phyloP scores from a whole-genome alignment of 1,140 invertebrate species.

The Hycleus cichorii region DNA sequence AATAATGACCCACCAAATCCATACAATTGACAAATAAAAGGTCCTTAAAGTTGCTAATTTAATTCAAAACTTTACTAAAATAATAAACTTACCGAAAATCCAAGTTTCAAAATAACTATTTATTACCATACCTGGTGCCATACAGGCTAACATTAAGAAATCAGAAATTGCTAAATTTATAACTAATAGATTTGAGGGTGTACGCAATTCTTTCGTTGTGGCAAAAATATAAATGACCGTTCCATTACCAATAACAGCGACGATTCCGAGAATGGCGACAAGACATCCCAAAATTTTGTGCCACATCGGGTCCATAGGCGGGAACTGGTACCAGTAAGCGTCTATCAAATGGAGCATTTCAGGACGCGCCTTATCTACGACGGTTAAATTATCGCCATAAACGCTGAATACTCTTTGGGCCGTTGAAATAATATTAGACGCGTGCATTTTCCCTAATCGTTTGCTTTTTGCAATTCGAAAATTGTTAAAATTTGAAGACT shows the following conservation, averaged over 20 bases:
- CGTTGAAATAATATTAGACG: no score
- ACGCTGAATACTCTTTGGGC: neutral
- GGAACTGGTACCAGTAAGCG: slow-evolving; percentile 66
- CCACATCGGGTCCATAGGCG: slow-evolving; percentile 71
- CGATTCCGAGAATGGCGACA: slow-evolving; percentile 61
- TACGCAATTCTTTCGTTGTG: slow-evolving; percentile 65
- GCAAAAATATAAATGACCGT: slow-evolving; percentile 82
- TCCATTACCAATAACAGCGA: slow-evolving; percentile 64
- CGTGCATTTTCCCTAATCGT: no score
- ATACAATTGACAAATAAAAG: slow-evolving; percentile 70
- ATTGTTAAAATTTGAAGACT: no score
- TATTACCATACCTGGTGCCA: slow-evolving; percentile 77
- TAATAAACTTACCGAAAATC: slow-evolving; percentile 43
- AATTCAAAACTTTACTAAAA: no score
- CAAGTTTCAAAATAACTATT: slow-evolving; percentile 84
- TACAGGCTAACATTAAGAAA: slow-evolving; percentile 78
- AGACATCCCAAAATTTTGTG: slow-evolving; percentile 69
- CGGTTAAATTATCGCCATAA: slow-evolving; percentile 54
- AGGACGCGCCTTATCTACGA: slow-evolving; percentile 61
- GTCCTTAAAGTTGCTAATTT: slow-evolving; percentile 35
- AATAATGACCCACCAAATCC: slow-evolving; percentile 71
- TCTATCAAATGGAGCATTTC: slow-evolving; percentile 68
- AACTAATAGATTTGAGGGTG: slow-evolving; percentile 76
- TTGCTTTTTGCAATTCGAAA: no score
- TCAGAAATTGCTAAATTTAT: slow-evolving; percentile 83